Base-by-base conservation (phyloP, 2,888 invertebrate species). In the Noctua fimbriata region DNA sequence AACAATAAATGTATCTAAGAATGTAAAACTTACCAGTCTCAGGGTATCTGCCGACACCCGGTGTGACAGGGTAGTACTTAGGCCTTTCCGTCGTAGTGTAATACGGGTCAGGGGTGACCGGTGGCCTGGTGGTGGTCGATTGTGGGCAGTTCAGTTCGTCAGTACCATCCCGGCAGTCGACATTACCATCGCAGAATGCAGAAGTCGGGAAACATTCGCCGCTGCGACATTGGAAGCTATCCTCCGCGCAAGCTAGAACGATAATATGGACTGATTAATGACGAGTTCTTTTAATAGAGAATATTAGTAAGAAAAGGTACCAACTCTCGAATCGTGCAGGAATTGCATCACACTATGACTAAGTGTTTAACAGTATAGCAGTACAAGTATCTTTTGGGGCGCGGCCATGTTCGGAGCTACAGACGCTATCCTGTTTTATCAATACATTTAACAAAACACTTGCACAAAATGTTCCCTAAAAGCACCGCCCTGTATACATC, bases 141-240 rank as follows among this genome's bases (percentile, higher is more conserved):
- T 3, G 5, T 9, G 89, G 90, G 91, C 98, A 98, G 86, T 97
- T 95, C 36, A 89, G 89, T 93, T 98, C 98, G 91, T 98, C 98
- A 41, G 97, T 97, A 10, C 97, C 97, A 90, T 98, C 98, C 12
- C 94, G 92, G 90, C 98, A 98, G 88, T 98, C 97, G 0, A 74
- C 65, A 2, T 89, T 88, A 4, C 97, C 97, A 91, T 98, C 97
- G 93, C 99, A 99, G 81, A 94, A 93, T 79, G 97, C 97, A 41
- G 96, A 95, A 1, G 93, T 93, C 78, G 97, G 97, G 81, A 98
- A 97, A 89, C 98, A 98, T 79, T 97, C 96, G 2, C 98, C 98
- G 81, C 97, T 97, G 52, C 78, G 78, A 80, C 99, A 99, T 83
- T 97, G 97, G 96, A 98, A 98, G 91, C 98, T 97, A 89, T 97